A percentile compares a stretch with the other conserved stretches of the same genome.
phyloP scores from a whole-genome alignment of 2,113 vertebrate species.

The Centropus unirufus region DNA sequence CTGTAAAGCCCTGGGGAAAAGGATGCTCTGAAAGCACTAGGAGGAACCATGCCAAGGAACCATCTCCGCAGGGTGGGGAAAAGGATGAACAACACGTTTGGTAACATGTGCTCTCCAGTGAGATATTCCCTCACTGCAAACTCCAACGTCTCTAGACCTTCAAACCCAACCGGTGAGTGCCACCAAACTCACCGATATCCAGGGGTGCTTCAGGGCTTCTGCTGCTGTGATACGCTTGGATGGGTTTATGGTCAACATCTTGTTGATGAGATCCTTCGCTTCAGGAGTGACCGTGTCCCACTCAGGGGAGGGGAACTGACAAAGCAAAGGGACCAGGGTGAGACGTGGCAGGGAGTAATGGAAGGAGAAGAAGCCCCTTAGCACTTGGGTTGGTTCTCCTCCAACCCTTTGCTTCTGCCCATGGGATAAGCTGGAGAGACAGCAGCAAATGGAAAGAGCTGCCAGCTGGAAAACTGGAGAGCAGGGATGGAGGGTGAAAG shows the following conservation, averaged over 20 bases:
- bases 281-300: slow-evolving; percentile 97
- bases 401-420: not conserved
- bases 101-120: not conserved
- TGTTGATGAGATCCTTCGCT: slow-evolving; percentile 96
- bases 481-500: not conserved
- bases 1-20: not conserved
- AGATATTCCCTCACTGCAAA: not conserved
- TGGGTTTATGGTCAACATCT: slow-evolving; percentile 96
- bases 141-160: not conserved
- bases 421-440: not conserved
- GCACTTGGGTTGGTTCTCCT: not conserved
- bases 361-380: not conserved
- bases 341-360: not conserved
- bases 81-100: not conserved
- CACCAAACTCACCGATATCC: slow-evolving; percentile 90
- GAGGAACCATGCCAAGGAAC: not conserved
- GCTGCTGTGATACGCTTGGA: slow-evolving; percentile 92
- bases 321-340: slow-evolving; percentile 43
- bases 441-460: not conserved
- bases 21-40: not conserved
- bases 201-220: slow-evolving; percentile 93
- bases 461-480: not conserved
- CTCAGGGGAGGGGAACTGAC: slow-evolving; percentile 93
- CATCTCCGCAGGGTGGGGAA: not conserved
- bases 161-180: fast-evolving